Conservation (phyloP, 2,888 invertebrate genomes). For the Chrysina gloriosa region DNA sequence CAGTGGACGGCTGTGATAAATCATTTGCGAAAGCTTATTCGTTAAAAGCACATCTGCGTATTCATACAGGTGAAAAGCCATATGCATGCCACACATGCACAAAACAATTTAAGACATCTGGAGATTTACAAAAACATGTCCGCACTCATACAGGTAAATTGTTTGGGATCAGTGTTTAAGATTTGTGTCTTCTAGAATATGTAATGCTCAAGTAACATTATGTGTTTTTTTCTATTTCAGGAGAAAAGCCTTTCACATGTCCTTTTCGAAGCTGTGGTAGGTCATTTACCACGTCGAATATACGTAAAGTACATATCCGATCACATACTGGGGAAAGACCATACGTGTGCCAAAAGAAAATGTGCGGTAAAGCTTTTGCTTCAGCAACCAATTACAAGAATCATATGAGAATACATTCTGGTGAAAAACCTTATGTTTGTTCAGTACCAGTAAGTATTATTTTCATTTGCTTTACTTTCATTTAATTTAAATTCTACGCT, state of each 20-base stretch:
- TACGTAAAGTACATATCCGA: constrained; percentile 74
- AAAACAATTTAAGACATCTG: constrained; percentile 62
- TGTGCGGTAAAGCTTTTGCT: constrained; percentile 74
- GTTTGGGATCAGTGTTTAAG: not conserved
- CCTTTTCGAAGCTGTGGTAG: constrained; percentile 71
- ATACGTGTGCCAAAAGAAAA: constrained; percentile 70
- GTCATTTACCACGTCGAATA: constrained; percentile 77
- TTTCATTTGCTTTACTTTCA: not conserved
- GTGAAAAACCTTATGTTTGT: constrained; percentile 76
- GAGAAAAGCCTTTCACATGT: constrained; percentile 69
- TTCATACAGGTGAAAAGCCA: constrained; percentile 68
- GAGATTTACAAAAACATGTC: constrained; percentile 62
- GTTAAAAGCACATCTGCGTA: constrained; percentile 67
- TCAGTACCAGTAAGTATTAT: constrained; percentile 63
- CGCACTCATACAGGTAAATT: constrained; percentile 62
- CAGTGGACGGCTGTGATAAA: constrained; percentile 66
- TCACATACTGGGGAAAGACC: constrained; percentile 78
- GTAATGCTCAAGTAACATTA: not conserved
- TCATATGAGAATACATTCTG: constrained; percentile 76
- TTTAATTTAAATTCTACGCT: not conserved
- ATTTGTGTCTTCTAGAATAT: not conserved
- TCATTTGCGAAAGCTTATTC: constrained; percentile 68
- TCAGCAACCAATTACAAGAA: constrained; percentile 78
- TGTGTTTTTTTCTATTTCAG: constrained; percentile 50
- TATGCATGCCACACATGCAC: constrained; percentile 58